phyloP scores from a whole-genome alignment of 2,888 invertebrate genomes.

The Chydorus sphaericus region DNA sequence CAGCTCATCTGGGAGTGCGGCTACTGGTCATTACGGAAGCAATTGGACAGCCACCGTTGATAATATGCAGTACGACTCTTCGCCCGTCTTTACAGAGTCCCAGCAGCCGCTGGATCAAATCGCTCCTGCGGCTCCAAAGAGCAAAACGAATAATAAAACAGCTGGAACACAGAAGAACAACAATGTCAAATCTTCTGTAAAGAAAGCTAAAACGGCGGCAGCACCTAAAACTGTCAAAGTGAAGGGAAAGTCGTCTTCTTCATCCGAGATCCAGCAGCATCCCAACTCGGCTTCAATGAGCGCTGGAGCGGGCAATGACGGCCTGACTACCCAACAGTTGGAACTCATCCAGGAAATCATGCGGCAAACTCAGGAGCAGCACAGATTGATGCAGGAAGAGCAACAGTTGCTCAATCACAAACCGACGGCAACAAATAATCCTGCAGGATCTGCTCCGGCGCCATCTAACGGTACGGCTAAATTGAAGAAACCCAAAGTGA shows the following conservation, averaged over 20 bases:
- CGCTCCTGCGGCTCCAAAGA: too few relatives aligned
- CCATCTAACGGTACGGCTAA: not conserved
- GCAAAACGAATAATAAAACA: slow-evolving; percentile 9
- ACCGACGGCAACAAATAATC: not conserved
- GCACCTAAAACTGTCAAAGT: too few relatives aligned
- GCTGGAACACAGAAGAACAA: slow-evolving; percentile 23
- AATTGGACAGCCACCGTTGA: slow-evolving; percentile 34
- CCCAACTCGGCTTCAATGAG: too few relatives aligned
- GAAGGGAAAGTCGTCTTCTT: too few relatives aligned
- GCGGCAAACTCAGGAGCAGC: slow-evolving; percentile 54
- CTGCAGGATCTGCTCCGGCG: not conserved
- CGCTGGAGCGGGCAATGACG: slow-evolving; percentile 39
- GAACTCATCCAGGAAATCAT: slow-evolving; percentile 61
- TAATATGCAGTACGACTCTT: too few relatives aligned
- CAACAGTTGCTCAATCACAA: slow-evolving; percentile 7
- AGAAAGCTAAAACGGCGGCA: slow-evolving; percentile 4
- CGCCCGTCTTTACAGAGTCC: too few relatives aligned
- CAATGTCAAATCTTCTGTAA: slow-evolving; percentile 14
- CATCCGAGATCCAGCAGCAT: too few relatives aligned
- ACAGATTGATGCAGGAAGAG: slow-evolving; percentile 14
- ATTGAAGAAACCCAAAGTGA: slow-evolving; percentile 6
- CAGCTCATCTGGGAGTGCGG: slow-evolving; percentile 22
- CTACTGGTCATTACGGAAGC: slow-evolving; percentile 31
- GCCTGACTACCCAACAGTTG: slow-evolving; percentile 53
- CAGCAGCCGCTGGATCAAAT: not conserved